These are phyloP conservation scores for Bembecia ichneumoniformis DNA, from an alignment of 2,888 invertebrate genomes.

Conservation along the genomic window DNA sequence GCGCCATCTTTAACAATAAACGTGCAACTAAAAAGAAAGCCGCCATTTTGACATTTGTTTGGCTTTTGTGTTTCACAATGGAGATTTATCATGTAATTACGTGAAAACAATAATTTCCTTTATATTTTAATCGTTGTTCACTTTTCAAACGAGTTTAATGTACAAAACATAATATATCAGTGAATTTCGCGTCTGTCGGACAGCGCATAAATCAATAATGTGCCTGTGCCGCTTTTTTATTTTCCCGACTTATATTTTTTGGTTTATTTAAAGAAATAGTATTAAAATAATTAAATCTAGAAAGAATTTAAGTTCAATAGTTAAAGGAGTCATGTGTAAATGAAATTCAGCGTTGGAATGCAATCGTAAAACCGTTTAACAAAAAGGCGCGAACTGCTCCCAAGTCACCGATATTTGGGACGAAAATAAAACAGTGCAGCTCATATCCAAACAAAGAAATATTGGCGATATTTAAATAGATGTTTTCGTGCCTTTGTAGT, in stretches of 20 bases:
- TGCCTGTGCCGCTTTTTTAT: constrained; percentile 60
- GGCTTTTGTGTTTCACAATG: constrained; percentile 61
- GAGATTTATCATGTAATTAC: constrained; percentile 48
- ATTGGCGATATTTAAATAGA: background rate
- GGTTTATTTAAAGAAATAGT: constrained; percentile 23
- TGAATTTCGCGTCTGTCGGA: constrained; percentile 27
- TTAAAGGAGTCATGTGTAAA: background rate
- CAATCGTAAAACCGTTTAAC: constrained; percentile 27
- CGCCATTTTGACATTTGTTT: constrained; percentile 74
- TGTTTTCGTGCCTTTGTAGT: background rate
- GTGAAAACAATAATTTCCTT: constrained; percentile 26
- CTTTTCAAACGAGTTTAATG: constrained; percentile 20
- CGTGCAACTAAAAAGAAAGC: constrained; percentile 37
- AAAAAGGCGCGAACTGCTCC: constrained; percentile 62
- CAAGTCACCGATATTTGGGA: constrained; percentile 27
- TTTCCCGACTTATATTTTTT: constrained; percentile 37
- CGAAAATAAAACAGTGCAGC: constrained; percentile 28
- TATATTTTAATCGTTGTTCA: constrained; percentile 26
- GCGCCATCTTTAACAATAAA: constrained; percentile 50
- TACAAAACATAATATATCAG: constrained; percentile 27
- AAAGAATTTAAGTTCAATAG: too few species aligned
- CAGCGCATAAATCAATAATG: constrained; percentile 59
- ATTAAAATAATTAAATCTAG: background rate
- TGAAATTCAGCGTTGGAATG: constrained; percentile 13
- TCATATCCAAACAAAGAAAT: constrained; percentile 29